Evolutionary conservation across 2,797 vertebrate species (phyloP).

Genomic region (Peromyscus melanophrys): DNA sequence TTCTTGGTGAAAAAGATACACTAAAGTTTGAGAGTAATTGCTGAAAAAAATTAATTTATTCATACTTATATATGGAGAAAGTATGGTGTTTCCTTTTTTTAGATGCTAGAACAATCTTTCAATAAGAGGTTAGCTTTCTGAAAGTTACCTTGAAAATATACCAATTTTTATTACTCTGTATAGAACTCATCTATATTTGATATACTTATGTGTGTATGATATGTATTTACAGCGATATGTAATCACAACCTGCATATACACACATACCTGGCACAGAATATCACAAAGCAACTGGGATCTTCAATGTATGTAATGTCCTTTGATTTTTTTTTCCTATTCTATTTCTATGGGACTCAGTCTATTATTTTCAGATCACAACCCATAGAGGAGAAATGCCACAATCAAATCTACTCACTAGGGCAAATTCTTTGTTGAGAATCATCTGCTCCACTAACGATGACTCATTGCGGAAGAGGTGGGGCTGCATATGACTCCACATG

Average conservation of each 20-base stretch:
- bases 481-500: constrained; percentile 99
- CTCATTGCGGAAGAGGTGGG: constrained; percentile 98
- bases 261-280: not conserved
- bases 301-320: not conserved
- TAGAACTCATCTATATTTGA: too few relatives aligned
- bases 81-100: not conserved
- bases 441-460: constrained; percentile 97
- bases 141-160: too few relatives aligned
- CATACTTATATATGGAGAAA: not conserved
- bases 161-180: too few relatives aligned
- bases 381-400: not conserved
- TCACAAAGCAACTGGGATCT: not conserved
- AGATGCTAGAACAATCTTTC: not conserved
- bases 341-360: not conserved
- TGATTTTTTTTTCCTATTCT: not conserved
- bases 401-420: constrained; percentile 92
- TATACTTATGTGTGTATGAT: too few relatives aligned
- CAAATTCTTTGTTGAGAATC: constrained; percentile 98
- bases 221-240: too few relatives aligned
- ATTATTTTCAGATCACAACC: not conserved
- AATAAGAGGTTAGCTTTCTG: not conserved
- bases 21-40: not conserved
- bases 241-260: not conserved
- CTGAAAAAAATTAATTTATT: not conserved
- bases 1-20: not conserved